Base-by-base conservation (phyloP, 2,797 vertebrate genomes). In the Gadopsis bispinosus region DNA sequence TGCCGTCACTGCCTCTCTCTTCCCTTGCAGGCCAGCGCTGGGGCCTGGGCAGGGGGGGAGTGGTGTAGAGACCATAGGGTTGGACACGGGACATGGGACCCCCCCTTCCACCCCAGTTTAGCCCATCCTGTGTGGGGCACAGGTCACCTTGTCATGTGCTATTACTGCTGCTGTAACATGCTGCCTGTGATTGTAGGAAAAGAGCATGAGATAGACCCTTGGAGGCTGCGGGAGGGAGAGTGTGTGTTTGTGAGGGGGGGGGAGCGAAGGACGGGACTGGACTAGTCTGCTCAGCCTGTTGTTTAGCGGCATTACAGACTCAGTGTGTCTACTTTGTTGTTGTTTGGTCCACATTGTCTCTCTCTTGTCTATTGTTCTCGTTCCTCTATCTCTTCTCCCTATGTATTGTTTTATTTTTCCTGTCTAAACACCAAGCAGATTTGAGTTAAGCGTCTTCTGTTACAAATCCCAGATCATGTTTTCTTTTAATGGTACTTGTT, bases 81-180 rank as follows among this genome's bases (percentile, higher is more conserved):
- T 92, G 91, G 93, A 94, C 94, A 94, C 75, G 80, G 87, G 87
- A 93, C 93, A 90, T 88, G 83, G 89, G 82, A 89, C 89, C 92
- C 92, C 84, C 80, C 71, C 51, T 69, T 77, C 88, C 83, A 87
- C 85, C 82, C 87, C 83, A 89, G 87, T 92, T 87, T 92, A 92
- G 91, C 85, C 92, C 92, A 92, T 93, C 91, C 88, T 91, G 93
- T 93, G 91, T 93, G 91, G 93, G 92, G 89, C 93, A 94, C 91
- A 93, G 93, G 93, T 94, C 93, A 93, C 91, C 92, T 93, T 91
- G 92, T 94, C 93, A 93, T 93, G 92, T 93, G 92, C 92, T 94
- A 81, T 90, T 89, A 91, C 84, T 83, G 88, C 86, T 83, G 90
- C 87, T 84, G 90, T 87, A 91, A 91, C 91, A 89, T 90, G 87